Conservation (phyloP, 2,888 invertebrate species). For the Polydrusus tereticollis region DNA sequence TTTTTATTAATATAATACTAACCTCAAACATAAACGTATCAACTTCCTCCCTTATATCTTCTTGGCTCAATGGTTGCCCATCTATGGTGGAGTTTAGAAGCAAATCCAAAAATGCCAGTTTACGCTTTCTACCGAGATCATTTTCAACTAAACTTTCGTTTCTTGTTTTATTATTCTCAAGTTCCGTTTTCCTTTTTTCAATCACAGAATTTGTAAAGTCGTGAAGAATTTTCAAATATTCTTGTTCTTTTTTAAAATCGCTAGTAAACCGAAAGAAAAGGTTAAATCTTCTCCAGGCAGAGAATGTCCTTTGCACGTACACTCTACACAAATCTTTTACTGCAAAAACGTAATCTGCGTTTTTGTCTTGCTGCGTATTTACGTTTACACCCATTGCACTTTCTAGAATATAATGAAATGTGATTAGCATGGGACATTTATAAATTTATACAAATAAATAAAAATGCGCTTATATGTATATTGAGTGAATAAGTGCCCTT, state of each 20-base stretch:
- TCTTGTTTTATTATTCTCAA: neutral
- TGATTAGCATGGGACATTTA: too few relatives aligned
- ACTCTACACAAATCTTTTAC: constrained; percentile 70
- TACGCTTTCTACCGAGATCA: constrained; percentile 66
- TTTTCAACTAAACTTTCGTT: neutral
- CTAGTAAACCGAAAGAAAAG: neutral
- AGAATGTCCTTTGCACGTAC: constrained; percentile 56
- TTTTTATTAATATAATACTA: too few relatives aligned
- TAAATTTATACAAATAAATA: too few relatives aligned
- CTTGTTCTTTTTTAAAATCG: neutral
- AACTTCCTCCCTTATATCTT: constrained; percentile 71
- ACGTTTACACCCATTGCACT: constrained; percentile 86
- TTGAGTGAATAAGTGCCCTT: too few relatives aligned
- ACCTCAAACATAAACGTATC: constrained; percentile 73
- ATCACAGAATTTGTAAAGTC: constrained; percentile 62
- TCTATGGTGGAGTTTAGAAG: constrained; percentile 71
- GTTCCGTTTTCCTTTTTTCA: constrained; percentile 58
- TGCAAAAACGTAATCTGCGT: constrained; percentile 78
- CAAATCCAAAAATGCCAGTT: constrained; percentile 77
- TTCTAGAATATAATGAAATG: constrained; percentile 76
- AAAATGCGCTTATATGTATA: too few relatives aligned
- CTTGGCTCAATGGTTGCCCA: constrained; percentile 66
- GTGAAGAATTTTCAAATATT: constrained; percentile 14
- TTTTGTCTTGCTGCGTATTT: constrained; percentile 77
- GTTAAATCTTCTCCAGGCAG: constrained; percentile 23